Base-by-base conservation (phyloP, 2,888 invertebrate genomes). In the Meteorus colon region DNA sequence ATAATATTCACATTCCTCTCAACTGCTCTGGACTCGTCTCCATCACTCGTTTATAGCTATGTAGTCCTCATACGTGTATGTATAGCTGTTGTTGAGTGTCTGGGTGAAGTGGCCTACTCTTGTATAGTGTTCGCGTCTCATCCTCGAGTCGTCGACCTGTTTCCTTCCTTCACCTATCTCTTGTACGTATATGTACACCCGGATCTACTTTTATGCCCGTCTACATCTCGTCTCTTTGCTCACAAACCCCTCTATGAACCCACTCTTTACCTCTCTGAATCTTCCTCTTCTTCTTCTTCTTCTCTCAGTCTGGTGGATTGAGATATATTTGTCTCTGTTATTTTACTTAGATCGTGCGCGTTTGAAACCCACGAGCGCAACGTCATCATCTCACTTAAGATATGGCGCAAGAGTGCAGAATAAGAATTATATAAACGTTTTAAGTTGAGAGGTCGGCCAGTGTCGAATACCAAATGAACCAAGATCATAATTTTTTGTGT, bases 391-490 rank as follows among this genome's bases (percentile, higher is more conserved):
- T 19, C 55, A 55, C 19, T 0, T n/a, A 24, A 51, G 51, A 51
- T 12, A 67, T 24, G 6, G 2, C 29, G 27, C 8, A 41, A 29
- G 59, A 19, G 59, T 19, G 41, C 19, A 48, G 51, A 51, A 67
- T 67, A 51, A 51, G 67, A 68, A 48, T 29, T 48, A 48, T 51
- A 48, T 51, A 27, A n/a, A 68, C 10, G 16, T 27, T 45, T 41
- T 27, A 27, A 29, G 67, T 68, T 68, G 19, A 48, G 55, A 59
- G 51, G 60, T 65, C 76, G 75, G 75, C 74, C 75, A 77, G 78
- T 76, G 67, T 62, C 73, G 81, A 79, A 81, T 81, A 78, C 74
- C 73, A 77, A 81, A 82, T 80, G 79, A 80, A 80, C 73, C 70
- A 70, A 37, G 77, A 80, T 82, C 80, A 80, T 82, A 82, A 82